phyloP scores from a whole-genome alignment of 2,888 invertebrate species.

The Amiota minor region DNA sequence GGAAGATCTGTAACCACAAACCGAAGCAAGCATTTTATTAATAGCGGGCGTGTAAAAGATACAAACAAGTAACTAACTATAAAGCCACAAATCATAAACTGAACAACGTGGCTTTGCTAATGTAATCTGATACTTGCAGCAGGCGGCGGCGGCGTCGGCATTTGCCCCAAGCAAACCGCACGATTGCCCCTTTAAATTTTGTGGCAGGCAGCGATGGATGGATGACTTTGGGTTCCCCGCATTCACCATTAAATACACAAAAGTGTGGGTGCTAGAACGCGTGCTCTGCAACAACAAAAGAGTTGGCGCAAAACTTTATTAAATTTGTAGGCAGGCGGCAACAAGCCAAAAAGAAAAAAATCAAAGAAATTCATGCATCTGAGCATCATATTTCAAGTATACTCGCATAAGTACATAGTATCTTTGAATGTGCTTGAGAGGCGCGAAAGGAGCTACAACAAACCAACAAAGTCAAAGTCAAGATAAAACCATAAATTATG shows the following conservation, averaged over 20 bases:
- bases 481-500: conserved; percentile 27
- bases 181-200: not conserved
- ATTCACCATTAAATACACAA: too few species aligned
- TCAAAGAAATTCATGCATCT: conserved; percentile 2
- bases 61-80: not conserved
- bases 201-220: too few species aligned
- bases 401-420: not conserved
- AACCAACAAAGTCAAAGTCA: not conserved
- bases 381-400: conserved; percentile 24
- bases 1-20: too few species aligned
- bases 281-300: not conserved
- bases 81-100: conserved; percentile 6
- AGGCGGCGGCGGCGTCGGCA: not conserved
- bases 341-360: not conserved
- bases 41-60: too few species aligned
- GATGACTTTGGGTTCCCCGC: too few species aligned
- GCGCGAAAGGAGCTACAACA: not conserved
- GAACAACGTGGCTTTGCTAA: conserved; percentile 2
- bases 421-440: not conserved
- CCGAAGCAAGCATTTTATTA: too few species aligned
- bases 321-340: not conserved
- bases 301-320: conserved; percentile 6
- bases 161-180: not conserved
- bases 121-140: not conserved
- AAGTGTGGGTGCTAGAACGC: not conserved